Conservation (phyloP, 1,140 invertebrate genomes). For the Dendroctonus valens region DNA sequence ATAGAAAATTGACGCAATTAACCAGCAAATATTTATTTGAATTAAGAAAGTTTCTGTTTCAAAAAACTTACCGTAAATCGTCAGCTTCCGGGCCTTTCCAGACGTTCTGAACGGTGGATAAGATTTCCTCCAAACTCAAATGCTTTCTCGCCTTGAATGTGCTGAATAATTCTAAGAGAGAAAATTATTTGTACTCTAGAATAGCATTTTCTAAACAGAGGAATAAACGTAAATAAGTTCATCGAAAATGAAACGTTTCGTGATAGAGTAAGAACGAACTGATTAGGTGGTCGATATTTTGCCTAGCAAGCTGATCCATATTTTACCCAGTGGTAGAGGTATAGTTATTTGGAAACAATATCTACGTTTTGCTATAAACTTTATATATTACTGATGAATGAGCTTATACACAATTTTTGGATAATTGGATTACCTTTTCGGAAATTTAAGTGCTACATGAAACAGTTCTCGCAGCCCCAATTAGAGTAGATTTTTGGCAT, state of each 20-base stretch:
- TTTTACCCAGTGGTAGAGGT: conserved; percentile 22
- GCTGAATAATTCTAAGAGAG: conserved; percentile 19
- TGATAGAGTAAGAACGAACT: conserved; percentile 27
- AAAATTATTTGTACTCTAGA: not conserved
- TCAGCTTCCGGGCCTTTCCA: conserved; percentile 9
- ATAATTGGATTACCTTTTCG: too few relatives aligned
- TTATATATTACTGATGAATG: not conserved
- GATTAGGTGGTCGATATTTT: conserved; percentile 32
- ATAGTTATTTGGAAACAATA: not conserved
- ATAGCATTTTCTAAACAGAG: not conserved
- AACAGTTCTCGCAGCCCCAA: too few relatives aligned
- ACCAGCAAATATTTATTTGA: too few relatives aligned
- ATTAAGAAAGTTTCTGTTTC: too few relatives aligned
- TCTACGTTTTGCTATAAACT: conserved; percentile 1
- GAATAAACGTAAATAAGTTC: conserved; percentile 7
- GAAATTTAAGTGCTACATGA: too few relatives aligned
- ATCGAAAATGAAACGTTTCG: conserved; percentile 25
- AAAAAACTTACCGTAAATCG: conserved; percentile 16
- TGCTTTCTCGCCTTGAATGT: conserved; percentile 20
- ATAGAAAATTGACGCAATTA: too few relatives aligned
- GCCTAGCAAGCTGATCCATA: conserved; percentile 24
- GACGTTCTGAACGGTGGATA: conserved; percentile 19
- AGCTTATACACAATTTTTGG: not conserved
- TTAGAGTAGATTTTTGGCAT: too few relatives aligned
- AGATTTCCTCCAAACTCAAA: conserved; percentile 23